Evolutionary conservation across 2,888 invertebrate genomes (phyloP), one percentile per base, ranked within the genome.

Genomic region (Sarcophaga rosellei): DNA sequence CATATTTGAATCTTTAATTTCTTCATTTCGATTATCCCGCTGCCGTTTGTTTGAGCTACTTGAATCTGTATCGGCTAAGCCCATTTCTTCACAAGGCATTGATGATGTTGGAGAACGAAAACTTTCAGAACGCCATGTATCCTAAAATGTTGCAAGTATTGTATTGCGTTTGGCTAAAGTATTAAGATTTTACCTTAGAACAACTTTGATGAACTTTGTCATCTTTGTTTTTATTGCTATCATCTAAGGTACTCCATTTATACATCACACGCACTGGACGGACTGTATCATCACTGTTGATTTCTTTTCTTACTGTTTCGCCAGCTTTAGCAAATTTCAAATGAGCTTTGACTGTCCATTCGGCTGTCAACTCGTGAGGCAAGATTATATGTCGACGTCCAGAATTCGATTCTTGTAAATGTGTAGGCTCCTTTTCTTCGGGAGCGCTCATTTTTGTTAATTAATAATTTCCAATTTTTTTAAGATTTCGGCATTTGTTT

Each of bases 331-430:
- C 94, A 85, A 92, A 92, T 15, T 95, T 95, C 86, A 96, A 94
- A 90, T 96, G 96, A 79, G 95, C 97, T 91, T 94, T 95, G 89
- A 96, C 95, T 59, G 95, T 94, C 95, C 96, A 96, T 90, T 95
- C 95, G 87, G 95, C 95, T 35, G 94, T 94, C 61, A 93, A 86
- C 88, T 93, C 93, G 70, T 92, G 92, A 0, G 92, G 92, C 88
- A 89, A 76, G 15, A 89, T 89, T 8, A 91, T 35, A 35, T 35
- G 35, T 35, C 35, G 35, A 35, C 35, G 35, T 35, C 35, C 35
- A 35, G 6, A 6, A 35, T 35, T 35, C 35, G 35, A 35, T 35
- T 35, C 8, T 35, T 6, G 35, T 35, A 35, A 0, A 35, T 35
- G 6, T 35, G 6, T 6, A 47, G 47, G 47, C 47, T 47, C 12